Percentiles rank a stretch among this genome's conserved stretches.
Conservation (phyloP, 2,113 vertebrate species). For the Malurus alboscapulatus region DNA sequence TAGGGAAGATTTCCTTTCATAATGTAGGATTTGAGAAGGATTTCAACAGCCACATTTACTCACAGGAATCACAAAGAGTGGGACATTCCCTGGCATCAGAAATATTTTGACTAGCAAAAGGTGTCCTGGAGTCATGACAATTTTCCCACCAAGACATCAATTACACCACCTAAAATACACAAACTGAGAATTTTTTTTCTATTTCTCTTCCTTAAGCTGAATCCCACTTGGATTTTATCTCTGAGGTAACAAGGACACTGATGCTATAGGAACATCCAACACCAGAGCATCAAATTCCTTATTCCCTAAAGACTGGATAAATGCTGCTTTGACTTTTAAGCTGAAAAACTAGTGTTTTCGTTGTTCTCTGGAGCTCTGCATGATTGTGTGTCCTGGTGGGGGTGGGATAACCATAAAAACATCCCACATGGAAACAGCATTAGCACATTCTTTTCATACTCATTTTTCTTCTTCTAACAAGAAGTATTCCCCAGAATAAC, state of each 20-base stretch:
- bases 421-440: background rate
- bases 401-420: background rate
- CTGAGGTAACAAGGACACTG: background rate
- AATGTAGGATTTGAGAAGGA: background rate
- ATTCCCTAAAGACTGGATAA: background rate
- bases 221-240: background rate
- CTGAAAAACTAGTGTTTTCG: background rate
- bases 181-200: background rate
- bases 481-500: background rate
- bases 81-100: background rate
- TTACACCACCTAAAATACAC: background rate
- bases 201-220: background rate
- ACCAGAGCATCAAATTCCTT: background rate
- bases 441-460: background rate
- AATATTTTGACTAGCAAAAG: background rate
- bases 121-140: background rate
- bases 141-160: background rate
- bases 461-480: background rate
- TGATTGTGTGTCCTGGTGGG: background rate
- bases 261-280: background rate
- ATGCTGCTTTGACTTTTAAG: background rate
- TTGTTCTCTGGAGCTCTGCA: background rate
- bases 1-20: background rate
- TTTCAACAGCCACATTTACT: background rate
- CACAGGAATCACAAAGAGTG: rapidly evolving